Conservation (phyloP, 2,888 invertebrate species). For the Endotricha flammealis region DNA sequence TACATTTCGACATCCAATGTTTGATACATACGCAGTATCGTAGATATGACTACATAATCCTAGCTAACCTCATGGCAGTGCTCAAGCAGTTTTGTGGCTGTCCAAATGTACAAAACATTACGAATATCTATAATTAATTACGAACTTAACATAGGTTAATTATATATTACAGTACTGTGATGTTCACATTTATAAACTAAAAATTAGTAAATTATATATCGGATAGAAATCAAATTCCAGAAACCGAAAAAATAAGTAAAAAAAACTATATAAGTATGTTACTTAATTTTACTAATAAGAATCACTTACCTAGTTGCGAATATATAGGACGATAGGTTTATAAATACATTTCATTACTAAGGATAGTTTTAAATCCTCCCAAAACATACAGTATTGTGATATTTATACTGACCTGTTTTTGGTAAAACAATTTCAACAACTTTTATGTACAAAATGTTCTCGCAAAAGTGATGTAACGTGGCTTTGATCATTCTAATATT, state of each 20-base stretch:
- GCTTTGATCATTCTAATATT: constrained; percentile 17
- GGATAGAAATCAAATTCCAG: not conserved
- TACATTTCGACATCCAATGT: too few species aligned
- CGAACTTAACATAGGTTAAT: constrained; percentile 1
- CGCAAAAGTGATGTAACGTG: constrained; percentile 14
- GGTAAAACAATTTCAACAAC: constrained; percentile 32
- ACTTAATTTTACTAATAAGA: too few species aligned
- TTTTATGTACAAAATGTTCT: constrained; percentile 20
- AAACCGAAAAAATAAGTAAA: too few species aligned
- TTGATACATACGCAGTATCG: too few species aligned
- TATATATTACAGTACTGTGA: constrained; percentile 2
- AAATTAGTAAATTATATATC: not conserved
- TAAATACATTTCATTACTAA: constrained; percentile 11
- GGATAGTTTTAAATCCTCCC: constrained; percentile 22
- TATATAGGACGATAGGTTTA: not conserved
- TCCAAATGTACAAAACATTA: constrained; percentile 23
- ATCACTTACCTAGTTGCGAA: not conserved
- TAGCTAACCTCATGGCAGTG: constrained; percentile 34
- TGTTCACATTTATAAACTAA: constrained; percentile 7
- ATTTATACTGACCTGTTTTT: constrained; percentile 47
- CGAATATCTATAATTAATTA: constrained; percentile 12
- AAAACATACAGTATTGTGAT: constrained; percentile 19
- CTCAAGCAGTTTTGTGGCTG: constrained; percentile 24
- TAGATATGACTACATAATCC: constrained; percentile 13
- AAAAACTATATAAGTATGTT: not conserved